These are phyloP conservation scores for Asbolus verrucosus DNA, from an alignment of 1,140 invertebrate genomes.

Conservation along the genomic window DNA sequence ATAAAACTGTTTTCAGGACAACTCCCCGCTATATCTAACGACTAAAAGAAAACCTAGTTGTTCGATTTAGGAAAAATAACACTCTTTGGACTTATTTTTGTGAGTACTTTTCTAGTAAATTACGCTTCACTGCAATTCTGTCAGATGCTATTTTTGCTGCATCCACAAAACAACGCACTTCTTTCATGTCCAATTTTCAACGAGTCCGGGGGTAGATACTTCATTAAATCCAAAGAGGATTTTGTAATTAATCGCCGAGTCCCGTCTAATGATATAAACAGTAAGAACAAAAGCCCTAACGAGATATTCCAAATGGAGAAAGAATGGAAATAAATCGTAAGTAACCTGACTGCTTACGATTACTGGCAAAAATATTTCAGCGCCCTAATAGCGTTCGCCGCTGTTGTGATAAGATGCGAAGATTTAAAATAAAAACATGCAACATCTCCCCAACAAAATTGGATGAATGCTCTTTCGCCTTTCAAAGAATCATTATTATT, in stretches of 20 bases:
- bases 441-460: no score
- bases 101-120: no score
- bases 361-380: background rate
- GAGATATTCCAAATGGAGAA: constrained; percentile 39
- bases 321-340: constrained; percentile 38
- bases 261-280: constrained; percentile 42
- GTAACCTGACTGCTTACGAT: constrained; percentile 32
- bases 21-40: no score
- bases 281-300: constrained; percentile 38
- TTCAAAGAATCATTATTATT: no score
- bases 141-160: constrained; percentile 18
- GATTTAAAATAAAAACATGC: background rate
- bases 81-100: background rate
- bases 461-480: no score
- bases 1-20: no score
- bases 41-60: no score
- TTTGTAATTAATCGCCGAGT: constrained; percentile 40
- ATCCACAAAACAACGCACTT: constrained; percentile 18
- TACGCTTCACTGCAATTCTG: constrained; percentile 2
- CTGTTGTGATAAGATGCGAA: background rate
- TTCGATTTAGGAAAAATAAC: constrained; percentile 2
- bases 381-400: background rate
- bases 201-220: constrained; percentile 26
- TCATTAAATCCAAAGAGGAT: constrained; percentile 41
- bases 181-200: constrained; percentile 29